Evolutionary conservation across 2,113 vertebrate species (phyloP), one percentile per base, ranked within the genome.

Genomic region (Cyrtonyx montezumae): DNA sequence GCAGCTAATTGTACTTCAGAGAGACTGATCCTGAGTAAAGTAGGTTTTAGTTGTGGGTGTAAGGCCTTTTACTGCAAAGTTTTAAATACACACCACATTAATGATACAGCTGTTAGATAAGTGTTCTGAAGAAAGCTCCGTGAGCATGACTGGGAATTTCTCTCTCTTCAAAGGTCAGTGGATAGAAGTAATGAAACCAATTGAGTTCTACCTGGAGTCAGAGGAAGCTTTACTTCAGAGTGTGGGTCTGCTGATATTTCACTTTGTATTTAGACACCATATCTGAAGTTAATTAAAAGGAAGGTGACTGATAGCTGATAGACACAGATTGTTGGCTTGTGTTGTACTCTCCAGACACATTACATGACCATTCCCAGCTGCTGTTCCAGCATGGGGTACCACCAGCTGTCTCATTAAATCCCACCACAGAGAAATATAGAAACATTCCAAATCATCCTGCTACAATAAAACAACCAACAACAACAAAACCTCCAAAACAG

Each of bases 281-380:
- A 87, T 92, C 26, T 78, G 94, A 91, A 87, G 56, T 17, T 59
- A 78, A 93, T 94, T 96, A 88, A 32, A 79, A 91, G 48, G 81
- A 89, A 68, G 45, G 92, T 91, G 89, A 87, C 65, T 74, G 91
- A 87, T 70, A 71, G 76, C 66, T 84, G 88, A 90, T 58, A 88
- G 79, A 78, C 74, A 91, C 49, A 88, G 71, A 91, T 89, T 90
- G 66, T 56, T 92, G 88, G 53, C 73, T 95, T 95, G 51, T 61
- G n/a, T 96, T 84, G 53, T 81, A 66, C 56, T 28, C 3, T 79
- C 45, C 42, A 91, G 91, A 95, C 97, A 78, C 61, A 51, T 28
- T 63, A 48, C 65, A 66, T 83, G 95, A 95, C 91, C 80, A 67
- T 96, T 94, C 79, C 90, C 95, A 97, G 96, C 91, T 97, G 91